Base-by-base conservation (phyloP, 2,797 vertebrate species). In the Pitangus sulphuratus region DNA sequence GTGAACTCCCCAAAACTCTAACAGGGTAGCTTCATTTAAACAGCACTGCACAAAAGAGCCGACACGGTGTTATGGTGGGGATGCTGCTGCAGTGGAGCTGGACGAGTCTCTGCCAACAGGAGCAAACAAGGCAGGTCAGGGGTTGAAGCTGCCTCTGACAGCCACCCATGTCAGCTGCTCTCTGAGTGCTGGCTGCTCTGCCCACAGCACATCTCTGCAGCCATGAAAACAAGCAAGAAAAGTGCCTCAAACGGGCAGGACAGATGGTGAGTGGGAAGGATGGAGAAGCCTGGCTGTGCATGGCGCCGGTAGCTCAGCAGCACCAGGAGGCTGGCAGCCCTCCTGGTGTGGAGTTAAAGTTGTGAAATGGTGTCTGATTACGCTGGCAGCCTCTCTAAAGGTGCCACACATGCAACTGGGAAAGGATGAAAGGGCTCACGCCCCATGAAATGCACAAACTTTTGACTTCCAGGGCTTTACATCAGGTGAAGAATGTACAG, bases 21-120 rank as follows among this genome's bases (percentile, higher is more conserved):
- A 15, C 0, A 0, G 17, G 39, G 51, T 66, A 66, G 30, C 12
- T 70, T 61, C 5, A 2, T 53, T 48, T 64, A 35, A 62, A 33
- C 71, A 81, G 69, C 48, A 12, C 8, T 8, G 14, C 28, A 11
- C 28, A 33, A 66, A 45, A 28, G 2, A 71, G 53, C 33, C 3
- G 4, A 2, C 0, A 4, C 9, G 8, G 14, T 24, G 9, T 70
- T 42, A 4, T 0, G 21, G 58, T 0, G 0, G 26, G 70, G 81
- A 15, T 20, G 44, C 54, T 80, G 77, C 71, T 0, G 6, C 51
- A 15, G 47, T 6, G 4, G 44, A 39, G 31, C 42, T 2, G 4
- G 47, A 12, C 15, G 7, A 69, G 28, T 26, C 30, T 10, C 28
- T 85, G 44, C 40, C 80, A n/a, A 24, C 33, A n/a, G 51, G 24